phyloP scores from a whole-genome alignment of 1,140 invertebrate genomes.

The Drosophila kikkawai region DNA sequence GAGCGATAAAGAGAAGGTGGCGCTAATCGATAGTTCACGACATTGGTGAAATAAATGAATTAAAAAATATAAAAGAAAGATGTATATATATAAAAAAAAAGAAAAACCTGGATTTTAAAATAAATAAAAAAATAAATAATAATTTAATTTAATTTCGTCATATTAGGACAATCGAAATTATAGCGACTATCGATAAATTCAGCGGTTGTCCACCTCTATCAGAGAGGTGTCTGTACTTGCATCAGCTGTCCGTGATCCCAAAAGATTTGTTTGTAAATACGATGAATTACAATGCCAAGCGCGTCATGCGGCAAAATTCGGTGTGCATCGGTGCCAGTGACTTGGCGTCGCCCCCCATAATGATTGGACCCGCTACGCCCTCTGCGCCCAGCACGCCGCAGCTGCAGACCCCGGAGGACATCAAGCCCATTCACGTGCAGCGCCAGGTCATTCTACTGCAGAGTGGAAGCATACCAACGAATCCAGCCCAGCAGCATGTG shows the following conservation, averaged over 20 bases:
- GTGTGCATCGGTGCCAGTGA: constrained; percentile 56
- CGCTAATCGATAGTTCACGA: neutral
- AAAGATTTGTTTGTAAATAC: constrained; percentile 15
- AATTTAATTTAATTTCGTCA: neutral
- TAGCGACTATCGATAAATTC: neutral
- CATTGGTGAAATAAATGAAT: too few species aligned
- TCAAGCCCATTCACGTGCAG: constrained; percentile 66
- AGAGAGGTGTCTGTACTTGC: neutral
- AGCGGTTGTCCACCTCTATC: neutral
- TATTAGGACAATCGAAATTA: neutral
- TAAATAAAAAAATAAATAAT: neutral
- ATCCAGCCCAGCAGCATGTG: constrained; percentile 37
- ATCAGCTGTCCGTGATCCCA: constrained; percentile 7
- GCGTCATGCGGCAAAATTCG: constrained; percentile 66
- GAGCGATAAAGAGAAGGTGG: neutral
- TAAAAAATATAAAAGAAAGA: too few species aligned
- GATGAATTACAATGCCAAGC: constrained; percentile 74
- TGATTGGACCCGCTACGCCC: constrained; percentile 40
- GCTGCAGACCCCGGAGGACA: constrained; percentile 56
- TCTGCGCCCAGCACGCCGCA: constrained; percentile 63
- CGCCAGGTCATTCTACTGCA: constrained; percentile 69
- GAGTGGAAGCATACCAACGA: constrained; percentile 42
- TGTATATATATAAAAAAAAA: too few species aligned
- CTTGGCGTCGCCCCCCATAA: constrained; percentile 51
- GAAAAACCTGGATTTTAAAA: too few species aligned